These are phyloP conservation scores for Drosophila athabasca DNA, from an alignment of 1,140 invertebrate species.

Conservation along the genomic window DNA sequence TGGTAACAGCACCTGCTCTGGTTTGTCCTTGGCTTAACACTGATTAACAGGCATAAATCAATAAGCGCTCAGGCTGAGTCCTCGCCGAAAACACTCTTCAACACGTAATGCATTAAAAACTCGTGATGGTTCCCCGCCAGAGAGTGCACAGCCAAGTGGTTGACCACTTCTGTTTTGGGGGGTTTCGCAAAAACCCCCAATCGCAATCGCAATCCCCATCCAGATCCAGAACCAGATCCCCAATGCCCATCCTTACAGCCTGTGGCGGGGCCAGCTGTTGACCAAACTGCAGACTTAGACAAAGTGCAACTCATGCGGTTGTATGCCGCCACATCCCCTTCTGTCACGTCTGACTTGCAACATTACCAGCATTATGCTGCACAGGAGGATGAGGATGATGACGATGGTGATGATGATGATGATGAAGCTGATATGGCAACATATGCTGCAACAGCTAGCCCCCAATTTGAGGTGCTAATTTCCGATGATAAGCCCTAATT, in stretches of 20 bases:
- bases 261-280: slow-evolving; percentile 25
- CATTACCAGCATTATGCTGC: slow-evolving; percentile 31
- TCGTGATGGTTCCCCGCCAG: slow-evolving; percentile 15
- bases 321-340: not conserved
- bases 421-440: slow-evolving; percentile 28
- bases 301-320: slow-evolving; percentile 74
- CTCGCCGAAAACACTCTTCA: slow-evolving; percentile 31
- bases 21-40: slow-evolving; percentile 15
- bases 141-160: slow-evolving; percentile 42
- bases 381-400: not conserved
- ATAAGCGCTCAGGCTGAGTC: slow-evolving; percentile 4
- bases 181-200: not conserved
- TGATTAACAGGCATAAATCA: slow-evolving; percentile 59
- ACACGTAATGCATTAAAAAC: slow-evolving; percentile 59
- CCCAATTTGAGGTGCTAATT: slow-evolving; percentile 39
- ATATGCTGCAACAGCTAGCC: slow-evolving; percentile 28
- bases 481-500: slow-evolving; percentile 55
- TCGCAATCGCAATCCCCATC: not conserved
- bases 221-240: too few species aligned
- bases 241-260: too few species aligned
- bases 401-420: slow-evolving; percentile 23
- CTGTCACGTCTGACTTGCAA: slow-evolving; percentile 48
- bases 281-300: slow-evolving; percentile 44
- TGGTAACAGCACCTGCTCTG: slow-evolving; percentile 56
- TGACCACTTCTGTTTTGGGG: slow-evolving; percentile 58